Percentiles rank a stretch among this genome's conserved stretches.
Conservation (phyloP, 2,888 invertebrate genomes). For the Archips xylosteana region DNA sequence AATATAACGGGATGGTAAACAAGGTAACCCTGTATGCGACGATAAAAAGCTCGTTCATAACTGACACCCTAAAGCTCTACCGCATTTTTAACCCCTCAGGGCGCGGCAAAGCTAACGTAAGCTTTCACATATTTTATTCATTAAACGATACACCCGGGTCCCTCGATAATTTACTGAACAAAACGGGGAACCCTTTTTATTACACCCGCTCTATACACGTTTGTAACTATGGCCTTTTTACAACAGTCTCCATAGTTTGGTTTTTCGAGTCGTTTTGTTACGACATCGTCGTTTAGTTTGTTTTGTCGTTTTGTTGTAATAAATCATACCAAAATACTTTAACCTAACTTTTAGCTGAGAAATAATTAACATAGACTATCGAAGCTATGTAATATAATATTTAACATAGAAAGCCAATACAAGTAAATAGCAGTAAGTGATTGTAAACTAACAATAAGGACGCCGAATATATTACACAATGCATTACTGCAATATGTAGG, state of each 20-base stretch:
- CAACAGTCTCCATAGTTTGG: background rate
- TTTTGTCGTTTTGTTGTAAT: too few species aligned
- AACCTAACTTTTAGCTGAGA: too few species aligned
- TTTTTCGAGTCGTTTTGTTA: background rate
- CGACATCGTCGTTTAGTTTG: too few species aligned
- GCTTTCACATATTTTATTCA: constrained; percentile 75
- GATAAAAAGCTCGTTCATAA: constrained; percentile 39
- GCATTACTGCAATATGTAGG: constrained; percentile 13
- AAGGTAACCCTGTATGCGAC: constrained; percentile 12
- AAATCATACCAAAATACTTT: too few species aligned
- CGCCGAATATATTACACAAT: constrained; percentile 19
- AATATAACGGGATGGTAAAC: constrained; percentile 9
- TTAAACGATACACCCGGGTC: constrained; percentile 64
- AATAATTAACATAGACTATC: too few species aligned
- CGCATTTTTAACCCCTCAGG: constrained; percentile 69
- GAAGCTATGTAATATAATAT: background rate
- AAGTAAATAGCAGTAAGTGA: constrained; percentile 9
- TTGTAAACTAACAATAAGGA: constrained; percentile 20
- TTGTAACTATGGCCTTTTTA: constrained; percentile 15
- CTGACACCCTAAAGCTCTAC: constrained; percentile 44
- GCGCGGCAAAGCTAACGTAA: constrained; percentile 57
- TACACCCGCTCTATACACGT: constrained; percentile 46
- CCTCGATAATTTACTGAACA: constrained; percentile 59
- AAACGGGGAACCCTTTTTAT: constrained; percentile 63
- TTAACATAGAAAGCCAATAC: background rate